Base-by-base conservation (phyloP, 92 coral and sea anemone genomes). In the Ricordea florida region DNA sequence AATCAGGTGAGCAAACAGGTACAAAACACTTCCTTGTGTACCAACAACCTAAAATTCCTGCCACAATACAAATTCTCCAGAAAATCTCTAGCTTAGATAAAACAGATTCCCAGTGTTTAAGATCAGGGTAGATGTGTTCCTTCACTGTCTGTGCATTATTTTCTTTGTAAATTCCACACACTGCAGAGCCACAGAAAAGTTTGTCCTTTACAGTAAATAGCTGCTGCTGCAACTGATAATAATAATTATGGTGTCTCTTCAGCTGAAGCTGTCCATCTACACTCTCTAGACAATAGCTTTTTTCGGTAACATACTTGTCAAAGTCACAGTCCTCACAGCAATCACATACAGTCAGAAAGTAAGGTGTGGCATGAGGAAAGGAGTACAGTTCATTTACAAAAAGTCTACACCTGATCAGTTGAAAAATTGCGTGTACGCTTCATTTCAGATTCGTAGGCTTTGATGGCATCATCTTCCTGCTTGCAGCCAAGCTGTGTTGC, bases 321-420 rank as follows among this genome's bases (percentile, higher is more conserved):
- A 85, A 61, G 58, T 69, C 74, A 37, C 51, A 21, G 43, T 62
- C 44, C 38, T 36, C 45, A 51, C 93, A 83, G 51, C 84, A 89
- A 67, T 73, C 69, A 73, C 90, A 89, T 1, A 38, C 33, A 21
- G 49, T 29, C 35, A 88, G 21, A 72, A 83, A 83, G 76, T 83
- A 86, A 29, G 90, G 90, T 9, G 93, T 88, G 24, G 90, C 84
- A 88, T 84, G 93, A 18, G 84, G 42, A 73, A 79, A 85, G 13
- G 71, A 77, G 38, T 69, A 25, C 21, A 51, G 48, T 41, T 74
- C 47, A 50, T 85, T 47, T 27, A 80, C 66, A 25, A 79, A 47
- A 23, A 64, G 35, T 24, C 87, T 83, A 80, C 87, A 80, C 14
- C 52, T 30, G n/a, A 31, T 13, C 15, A 80, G 16, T 32, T 79